Base-by-base conservation (phyloP, 2,113 vertebrate species). In the Callionymus lyra region DNA sequence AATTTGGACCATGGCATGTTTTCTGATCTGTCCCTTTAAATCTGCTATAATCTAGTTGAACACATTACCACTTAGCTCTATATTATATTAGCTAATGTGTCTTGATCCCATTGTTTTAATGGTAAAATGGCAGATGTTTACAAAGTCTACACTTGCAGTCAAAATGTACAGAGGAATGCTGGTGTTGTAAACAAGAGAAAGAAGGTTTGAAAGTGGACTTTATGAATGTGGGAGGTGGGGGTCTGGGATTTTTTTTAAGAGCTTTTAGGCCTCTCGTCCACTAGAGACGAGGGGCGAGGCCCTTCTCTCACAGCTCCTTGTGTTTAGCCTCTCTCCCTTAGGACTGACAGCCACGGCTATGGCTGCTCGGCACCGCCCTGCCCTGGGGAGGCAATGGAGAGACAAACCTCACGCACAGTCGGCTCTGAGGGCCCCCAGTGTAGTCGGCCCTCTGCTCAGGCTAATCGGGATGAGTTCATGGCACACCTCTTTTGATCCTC, bases 281-380 rank as follows among this genome's bases (percentile, higher is more conserved):
- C 32, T 41, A 15, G 50, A 1, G 63, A 32, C 41, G 57, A 65
- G 70, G 75, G 77, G 71, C 13, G 72, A 50, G 72, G 59, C 58
- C 53, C 53, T 70, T 81, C 76, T 85, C 79, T 85, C 79, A 82
- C 68, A 79, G 79, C 77, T 83, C 79, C 82, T 78, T 85, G 68
- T 82, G 74, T 83, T 65, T 77, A 82, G 83, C 79, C 68, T 82
- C 70, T 80, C 77, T 80, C 70, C 70, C 77, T 49, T 72, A 84
- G 82, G 81, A 80, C 59, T 72, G 70, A 75, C 69, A 74, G 80
- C 76, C 34, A 71, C 76, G 75, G 74, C 66, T 74, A 64, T 68
- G 73, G 69, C 69, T 64, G 68, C 61, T 55, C 57, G 44, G 65
- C 69, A 51, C 68, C 56, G 11, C 67, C 65, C 65, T 56, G 59